Evolutionary conservation across 2,113 vertebrate species (phyloP).

Genomic region (Perccottus glenii): DNA sequence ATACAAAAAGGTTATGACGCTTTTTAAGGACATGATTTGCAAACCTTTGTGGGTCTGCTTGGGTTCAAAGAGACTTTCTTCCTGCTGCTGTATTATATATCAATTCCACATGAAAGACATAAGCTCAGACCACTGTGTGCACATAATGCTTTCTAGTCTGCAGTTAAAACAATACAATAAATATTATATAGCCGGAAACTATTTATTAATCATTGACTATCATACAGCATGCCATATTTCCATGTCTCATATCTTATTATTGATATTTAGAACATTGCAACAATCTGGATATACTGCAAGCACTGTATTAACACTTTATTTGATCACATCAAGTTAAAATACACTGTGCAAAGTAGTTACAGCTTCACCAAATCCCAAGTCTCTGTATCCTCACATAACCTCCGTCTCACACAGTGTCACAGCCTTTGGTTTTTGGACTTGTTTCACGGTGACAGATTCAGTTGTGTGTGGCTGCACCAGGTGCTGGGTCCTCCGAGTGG

Average conservation of each 20-base stretch:
- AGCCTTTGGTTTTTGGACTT: constrained; percentile 3
- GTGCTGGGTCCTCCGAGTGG: constrained; percentile 12
- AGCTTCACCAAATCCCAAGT: not conserved
- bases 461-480: constrained; percentile 28
- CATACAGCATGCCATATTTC: not conserved
- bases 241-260: too few species aligned
- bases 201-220: not conserved
- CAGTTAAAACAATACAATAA: not conserved
- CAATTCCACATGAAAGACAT: constrained; percentile 37
- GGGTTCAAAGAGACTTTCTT: constrained; percentile 4
- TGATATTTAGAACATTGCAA: not conserved
- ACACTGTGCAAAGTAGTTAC: too few species aligned
- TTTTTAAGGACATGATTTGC: constrained; percentile 28
- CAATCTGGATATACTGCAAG: too few species aligned
- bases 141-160: constrained; percentile 11
- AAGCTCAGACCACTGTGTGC: constrained; percentile 7
- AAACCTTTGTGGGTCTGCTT: not conserved
- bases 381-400: constrained; percentile 7
- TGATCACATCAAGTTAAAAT: too few species aligned
- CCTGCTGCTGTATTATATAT: constrained; percentile 58
- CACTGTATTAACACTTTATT: too few species aligned
- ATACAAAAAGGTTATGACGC: too few species aligned
- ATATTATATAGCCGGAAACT: not conserved
- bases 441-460: constrained; percentile 18
- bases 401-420: constrained; percentile 12